Conservation (phyloP, 1,140 invertebrate species). For the Aphelenchoides fujianensis region DNA sequence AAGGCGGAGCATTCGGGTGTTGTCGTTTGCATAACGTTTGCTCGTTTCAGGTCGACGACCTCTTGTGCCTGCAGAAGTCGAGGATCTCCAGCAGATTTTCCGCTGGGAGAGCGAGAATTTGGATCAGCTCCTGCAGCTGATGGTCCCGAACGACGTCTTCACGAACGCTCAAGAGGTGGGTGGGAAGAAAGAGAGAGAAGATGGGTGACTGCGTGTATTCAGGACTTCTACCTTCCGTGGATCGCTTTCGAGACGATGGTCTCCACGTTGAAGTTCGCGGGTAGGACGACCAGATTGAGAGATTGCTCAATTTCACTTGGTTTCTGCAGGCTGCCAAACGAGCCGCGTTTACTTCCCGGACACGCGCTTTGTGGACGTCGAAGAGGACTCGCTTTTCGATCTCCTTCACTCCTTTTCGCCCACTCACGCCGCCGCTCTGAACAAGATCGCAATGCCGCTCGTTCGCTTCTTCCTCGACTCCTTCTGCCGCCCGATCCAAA, state of each 20-base stretch:
- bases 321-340: conserved; percentile 2
- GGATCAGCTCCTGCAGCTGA: too few species aligned
- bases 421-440: not conserved
- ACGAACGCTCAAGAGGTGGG: too few species aligned
- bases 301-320: too few species aligned
- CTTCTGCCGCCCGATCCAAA: conserved; percentile 2
- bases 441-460: not conserved
- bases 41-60: too few species aligned
- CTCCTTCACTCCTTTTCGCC: not conserved
- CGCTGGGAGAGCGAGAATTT: too few species aligned
- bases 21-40: too few species aligned
- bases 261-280: not conserved
- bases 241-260: not conserved
- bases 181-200: too few species aligned
- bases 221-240: not conserved
- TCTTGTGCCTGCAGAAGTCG: too few species aligned
- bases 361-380: not conserved
- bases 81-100: too few species aligned
- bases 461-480: not conserved
- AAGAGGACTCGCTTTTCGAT: not conserved
- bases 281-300: not conserved
- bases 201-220: too few species aligned
- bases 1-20: too few species aligned
- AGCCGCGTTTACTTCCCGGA: not conserved
- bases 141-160: too few species aligned